These are phyloP conservation scores for Sylvicapra grimmia DNA, from an alignment of 2,113 vertebrate genomes.

Conservation along the genomic window DNA sequence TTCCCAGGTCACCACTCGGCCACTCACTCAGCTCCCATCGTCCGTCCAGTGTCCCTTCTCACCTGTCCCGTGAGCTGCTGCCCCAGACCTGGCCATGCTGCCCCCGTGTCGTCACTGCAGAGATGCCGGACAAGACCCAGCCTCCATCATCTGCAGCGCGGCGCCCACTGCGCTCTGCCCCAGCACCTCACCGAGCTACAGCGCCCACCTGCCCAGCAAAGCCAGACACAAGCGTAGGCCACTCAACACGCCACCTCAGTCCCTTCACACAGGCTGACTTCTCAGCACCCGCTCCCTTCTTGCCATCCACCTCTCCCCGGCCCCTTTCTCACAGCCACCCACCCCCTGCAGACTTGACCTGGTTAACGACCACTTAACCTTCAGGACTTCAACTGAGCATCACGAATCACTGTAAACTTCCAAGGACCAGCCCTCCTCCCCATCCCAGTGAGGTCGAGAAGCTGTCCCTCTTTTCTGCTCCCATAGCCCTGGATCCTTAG, in stretches of 20 bases:
- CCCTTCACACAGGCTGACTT: not conserved
- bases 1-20: fast-evolving
- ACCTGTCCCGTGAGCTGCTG: not conserved
- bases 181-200: too few relatives aligned
- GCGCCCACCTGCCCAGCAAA: not conserved
- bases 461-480: not conserved
- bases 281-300: not conserved
- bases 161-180: fast-evolving
- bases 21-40: not conserved
- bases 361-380: not conserved
- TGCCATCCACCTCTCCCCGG: not conserved
- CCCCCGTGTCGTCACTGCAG: not conserved
- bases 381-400: not conserved
- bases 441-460: not conserved
- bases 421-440: not conserved
- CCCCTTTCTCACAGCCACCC: not conserved
- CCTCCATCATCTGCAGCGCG: too few relatives aligned
- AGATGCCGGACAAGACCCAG: not conserved
- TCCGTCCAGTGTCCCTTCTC: not conserved
- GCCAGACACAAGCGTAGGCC: fast-evolving
- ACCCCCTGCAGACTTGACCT: not conserved
- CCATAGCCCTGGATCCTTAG: not conserved
- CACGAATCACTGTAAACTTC: not conserved
- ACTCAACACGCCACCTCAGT: not conserved
- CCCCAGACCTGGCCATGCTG: not conserved